phyloP scores from a whole-genome alignment of 2,888 invertebrate species.

The Pemphredon lugubris region DNA sequence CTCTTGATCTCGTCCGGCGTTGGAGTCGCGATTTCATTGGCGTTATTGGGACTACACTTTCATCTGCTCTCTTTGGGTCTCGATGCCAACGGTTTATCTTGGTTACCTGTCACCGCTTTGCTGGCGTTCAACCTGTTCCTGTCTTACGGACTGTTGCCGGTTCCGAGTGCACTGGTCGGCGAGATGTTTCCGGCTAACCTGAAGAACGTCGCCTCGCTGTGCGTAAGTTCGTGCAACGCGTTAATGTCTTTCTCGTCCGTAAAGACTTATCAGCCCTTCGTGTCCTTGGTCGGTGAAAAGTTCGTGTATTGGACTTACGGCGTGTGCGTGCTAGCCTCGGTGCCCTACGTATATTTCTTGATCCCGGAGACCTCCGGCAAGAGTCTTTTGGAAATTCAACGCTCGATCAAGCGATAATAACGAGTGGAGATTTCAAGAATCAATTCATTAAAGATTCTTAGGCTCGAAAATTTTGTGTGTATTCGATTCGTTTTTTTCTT shows the following conservation, averaged over 20 bases:
- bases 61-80: slow-evolving; percentile 61
- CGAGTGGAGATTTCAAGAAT: too few species aligned
- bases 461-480: too few species aligned
- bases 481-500: too few species aligned
- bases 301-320: slow-evolving; percentile 75
- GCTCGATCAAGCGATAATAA: slow-evolving; percentile 41
- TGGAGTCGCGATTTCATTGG: slow-evolving; percentile 73
- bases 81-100: slow-evolving; percentile 55
- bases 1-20: slow-evolving; percentile 81
- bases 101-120: slow-evolving; percentile 71
- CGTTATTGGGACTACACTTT: slow-evolving; percentile 73
- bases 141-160: slow-evolving; percentile 68
- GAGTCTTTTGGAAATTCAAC: slow-evolving; percentile 73
- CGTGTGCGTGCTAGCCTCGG: slow-evolving; percentile 56
- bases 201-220: slow-evolving; percentile 73
- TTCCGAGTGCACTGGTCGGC: slow-evolving; percentile 73
- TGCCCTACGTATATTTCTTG: slow-evolving; percentile 69
- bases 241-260: slow-evolving; percentile 69
- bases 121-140: slow-evolving; percentile 68
- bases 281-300: slow-evolving; percentile 70
- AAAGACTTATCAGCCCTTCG: slow-evolving; percentile 72
- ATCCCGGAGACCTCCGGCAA: slow-evolving; percentile 76
- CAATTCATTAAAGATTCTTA: too few species aligned
- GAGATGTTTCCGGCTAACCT: slow-evolving; percentile 76
- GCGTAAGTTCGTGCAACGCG: slow-evolving; percentile 64